Conservation (phyloP, 2,888 invertebrate species). For the Pterostichus madidus region DNA sequence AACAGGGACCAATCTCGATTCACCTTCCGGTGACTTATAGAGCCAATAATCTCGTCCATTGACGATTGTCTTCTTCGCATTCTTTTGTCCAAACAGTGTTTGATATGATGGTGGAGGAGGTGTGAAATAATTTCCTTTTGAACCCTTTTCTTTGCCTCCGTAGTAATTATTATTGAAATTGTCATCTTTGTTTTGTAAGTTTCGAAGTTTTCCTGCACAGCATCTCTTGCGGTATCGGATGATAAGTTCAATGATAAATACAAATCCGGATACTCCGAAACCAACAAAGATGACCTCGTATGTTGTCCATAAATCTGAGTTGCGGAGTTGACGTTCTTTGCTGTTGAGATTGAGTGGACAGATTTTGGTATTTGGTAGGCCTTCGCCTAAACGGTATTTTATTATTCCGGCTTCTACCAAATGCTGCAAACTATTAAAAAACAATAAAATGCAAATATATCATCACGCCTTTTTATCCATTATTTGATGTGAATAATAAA, state of each 20-base stretch:
- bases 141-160: slow-evolving; percentile 61
- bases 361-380: slow-evolving; percentile 87
- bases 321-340: slow-evolving; percentile 87
- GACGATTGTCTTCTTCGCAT: slow-evolving; percentile 80
- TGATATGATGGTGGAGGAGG: slow-evolving; percentile 85
- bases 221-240: slow-evolving; percentile 50
- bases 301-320: slow-evolving; percentile 88
- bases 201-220: slow-evolving; percentile 54
- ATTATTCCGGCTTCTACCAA: slow-evolving; percentile 89
- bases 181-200: slow-evolving; percentile 68
- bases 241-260: slow-evolving; percentile 84
- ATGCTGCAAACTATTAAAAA: slow-evolving; percentile 81
- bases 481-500: neutral
- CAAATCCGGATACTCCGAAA: slow-evolving; percentile 81
- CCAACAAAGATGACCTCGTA: slow-evolving; percentile 88
- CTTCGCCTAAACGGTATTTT: slow-evolving; percentile 81
- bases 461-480: neutral
- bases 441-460: slow-evolving; percentile 42
- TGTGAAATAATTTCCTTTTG: slow-evolving; percentile 62
- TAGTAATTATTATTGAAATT: slow-evolving; percentile 68
- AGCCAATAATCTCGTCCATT: slow-evolving; percentile 90
- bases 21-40: slow-evolving; percentile 81
- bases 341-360: slow-evolving; percentile 90
- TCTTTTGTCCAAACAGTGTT: slow-evolving; percentile 77
- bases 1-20: slow-evolving; percentile 85